phyloP scores from a whole-genome alignment of 2,888 invertebrate species.

The Megaustenia siamemsis region DNA sequence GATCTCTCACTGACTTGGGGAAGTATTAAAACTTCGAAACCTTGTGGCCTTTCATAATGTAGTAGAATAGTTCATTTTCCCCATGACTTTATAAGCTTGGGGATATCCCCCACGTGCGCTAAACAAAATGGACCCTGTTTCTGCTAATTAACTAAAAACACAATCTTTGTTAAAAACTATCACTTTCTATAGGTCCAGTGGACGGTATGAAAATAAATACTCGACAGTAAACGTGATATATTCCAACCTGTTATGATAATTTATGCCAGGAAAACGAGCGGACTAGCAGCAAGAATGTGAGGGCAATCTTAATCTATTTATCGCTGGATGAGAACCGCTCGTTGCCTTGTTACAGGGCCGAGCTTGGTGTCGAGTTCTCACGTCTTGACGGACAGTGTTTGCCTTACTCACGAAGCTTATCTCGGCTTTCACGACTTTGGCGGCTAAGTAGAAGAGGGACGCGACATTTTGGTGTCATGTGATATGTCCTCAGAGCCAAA shows the following conservation, averaged over 20 bases:
- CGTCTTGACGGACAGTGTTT: conserved; percentile 32
- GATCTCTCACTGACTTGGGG: too few species aligned
- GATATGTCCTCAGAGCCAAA: conserved; percentile 40
- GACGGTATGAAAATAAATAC: not conserved
- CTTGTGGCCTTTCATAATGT: too few species aligned
- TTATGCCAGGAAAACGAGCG: not conserved
- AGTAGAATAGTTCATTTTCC: too few species aligned
- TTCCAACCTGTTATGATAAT: not conserved
- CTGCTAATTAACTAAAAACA: too few species aligned
- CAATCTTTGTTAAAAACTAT: too few species aligned
- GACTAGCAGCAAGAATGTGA: not conserved
- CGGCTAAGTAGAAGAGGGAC: conserved; percentile 32
- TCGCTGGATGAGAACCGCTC: conserved; percentile 24
- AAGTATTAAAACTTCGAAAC: too few species aligned
- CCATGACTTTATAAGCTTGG: too few species aligned
- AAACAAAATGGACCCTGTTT: too few species aligned
- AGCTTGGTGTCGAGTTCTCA: conserved; percentile 34
- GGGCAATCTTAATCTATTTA: conserved; percentile 40
- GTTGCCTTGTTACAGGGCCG: conserved; percentile 21
- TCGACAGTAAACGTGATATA: conserved; percentile 6
- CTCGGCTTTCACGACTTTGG: conserved; percentile 44
- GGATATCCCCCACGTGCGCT: too few species aligned
- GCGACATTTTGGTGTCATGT: conserved; percentile 45
- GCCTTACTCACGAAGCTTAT: conserved; percentile 45
- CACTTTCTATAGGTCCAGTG: not conserved